Evolutionary conservation across 2,888 invertebrate genomes (phyloP).

Genomic region (Ophioninae sp.): DNA sequence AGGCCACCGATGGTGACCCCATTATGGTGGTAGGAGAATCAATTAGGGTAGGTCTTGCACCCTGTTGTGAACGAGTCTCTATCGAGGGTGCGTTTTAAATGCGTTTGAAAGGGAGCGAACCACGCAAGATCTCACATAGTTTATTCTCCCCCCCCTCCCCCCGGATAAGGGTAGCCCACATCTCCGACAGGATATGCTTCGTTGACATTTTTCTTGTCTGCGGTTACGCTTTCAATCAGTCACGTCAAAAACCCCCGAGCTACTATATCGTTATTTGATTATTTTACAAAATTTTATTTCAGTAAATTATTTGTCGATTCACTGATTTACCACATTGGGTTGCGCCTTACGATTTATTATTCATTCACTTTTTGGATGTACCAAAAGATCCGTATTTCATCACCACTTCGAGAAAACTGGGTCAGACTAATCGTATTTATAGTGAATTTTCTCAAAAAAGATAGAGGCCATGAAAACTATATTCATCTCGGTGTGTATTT

Average conservation of each 20-base stretch:
- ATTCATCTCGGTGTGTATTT: constrained; percentile 1
- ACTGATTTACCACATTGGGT: no score
- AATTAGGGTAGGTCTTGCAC: constrained; percentile 64
- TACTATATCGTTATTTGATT: neutral
- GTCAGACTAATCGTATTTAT: constrained; percentile 76
- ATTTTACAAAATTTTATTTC: neutral
- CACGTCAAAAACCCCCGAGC: neutral
- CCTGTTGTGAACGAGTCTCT: constrained; percentile 36
- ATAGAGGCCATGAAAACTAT: constrained; percentile 65
- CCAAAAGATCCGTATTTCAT: constrained; percentile 33
- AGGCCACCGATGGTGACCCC: constrained; percentile 59
- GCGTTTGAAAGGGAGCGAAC: constrained; percentile 53
- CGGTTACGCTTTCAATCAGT: constrained; percentile 1
- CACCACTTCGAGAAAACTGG: constrained; percentile 70
- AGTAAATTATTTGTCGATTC: neutral
- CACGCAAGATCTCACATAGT: constrained; percentile 39
- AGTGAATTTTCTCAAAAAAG: constrained; percentile 70
- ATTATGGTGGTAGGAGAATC: constrained; percentile 54
- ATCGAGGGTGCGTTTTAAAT: constrained; percentile 46
- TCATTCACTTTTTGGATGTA: constrained; percentile 23
- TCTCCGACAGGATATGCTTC: constrained; percentile 50
- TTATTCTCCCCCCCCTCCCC: constrained; percentile 9
- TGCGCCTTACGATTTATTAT: neutral
- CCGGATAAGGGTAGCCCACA: constrained; percentile 45
- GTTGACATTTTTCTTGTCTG: constrained; percentile 43